phyloP scores from a whole-genome alignment of 1,140 invertebrate species.

The Pseudomyrmex flavicornis region DNA sequence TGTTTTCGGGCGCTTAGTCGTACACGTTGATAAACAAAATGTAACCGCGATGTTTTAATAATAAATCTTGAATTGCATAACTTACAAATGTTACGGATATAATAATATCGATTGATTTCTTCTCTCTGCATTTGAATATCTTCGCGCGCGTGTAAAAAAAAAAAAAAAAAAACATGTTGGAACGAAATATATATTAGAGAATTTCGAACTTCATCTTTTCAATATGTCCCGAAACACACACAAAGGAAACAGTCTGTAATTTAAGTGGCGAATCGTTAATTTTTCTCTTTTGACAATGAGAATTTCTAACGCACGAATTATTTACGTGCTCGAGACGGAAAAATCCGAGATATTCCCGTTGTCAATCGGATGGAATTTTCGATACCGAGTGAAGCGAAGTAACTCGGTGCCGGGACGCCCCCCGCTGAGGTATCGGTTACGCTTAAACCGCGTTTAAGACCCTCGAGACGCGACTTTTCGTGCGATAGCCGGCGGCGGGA shows the following conservation, averaged over 20 bases:
- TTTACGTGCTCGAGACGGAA: neutral
- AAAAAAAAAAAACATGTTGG: neutral
- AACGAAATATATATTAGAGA: no score
- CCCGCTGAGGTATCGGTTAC: slow-evolving; percentile 81
- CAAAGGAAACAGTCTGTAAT: neutral
- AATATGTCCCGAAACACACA: neutral
- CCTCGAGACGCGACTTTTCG: slow-evolving; percentile 65
- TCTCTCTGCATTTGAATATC: slow-evolving; percentile 11
- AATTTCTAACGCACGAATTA: slow-evolving; percentile 37
- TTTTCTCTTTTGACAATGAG: slow-evolving; percentile 16
- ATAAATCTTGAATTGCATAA: slow-evolving; percentile 55
- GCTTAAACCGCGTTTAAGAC: slow-evolving; percentile 80
- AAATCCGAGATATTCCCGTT: slow-evolving; percentile 42
- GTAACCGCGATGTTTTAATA: slow-evolving; percentile 52
- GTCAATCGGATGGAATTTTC: slow-evolving; percentile 64
- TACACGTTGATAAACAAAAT: slow-evolving; percentile 56
- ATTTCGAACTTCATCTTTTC: neutral
- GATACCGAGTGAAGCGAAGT: slow-evolving; percentile 23
- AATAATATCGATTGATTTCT: slow-evolving; percentile 38
- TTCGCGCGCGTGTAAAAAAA: neutral
- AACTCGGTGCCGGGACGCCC: slow-evolving; percentile 42
- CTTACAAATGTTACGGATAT: neutral
- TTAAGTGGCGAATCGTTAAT: slow-evolving; percentile 2
- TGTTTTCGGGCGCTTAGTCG: slow-evolving; percentile 52
- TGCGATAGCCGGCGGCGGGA: slow-evolving; percentile 31